Percentiles rank a stretch among this genome's conserved stretches.
These are phyloP conservation scores for Drosophila nikananu DNA, from an alignment of 1,140 invertebrate genomes.

Conservation along the genomic window DNA sequence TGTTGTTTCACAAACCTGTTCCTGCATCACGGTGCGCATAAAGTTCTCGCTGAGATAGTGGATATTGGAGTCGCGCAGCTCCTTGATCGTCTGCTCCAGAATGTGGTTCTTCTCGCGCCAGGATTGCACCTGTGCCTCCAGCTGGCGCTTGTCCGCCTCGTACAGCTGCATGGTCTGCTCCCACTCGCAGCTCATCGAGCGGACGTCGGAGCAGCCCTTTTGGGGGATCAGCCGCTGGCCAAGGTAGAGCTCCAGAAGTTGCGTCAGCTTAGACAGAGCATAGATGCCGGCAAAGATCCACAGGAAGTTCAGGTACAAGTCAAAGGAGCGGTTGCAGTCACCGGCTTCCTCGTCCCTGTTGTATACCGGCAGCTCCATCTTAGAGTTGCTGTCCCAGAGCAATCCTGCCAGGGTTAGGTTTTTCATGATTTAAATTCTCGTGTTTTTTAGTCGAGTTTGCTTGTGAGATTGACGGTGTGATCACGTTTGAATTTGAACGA, in stretches of 20 bases:
- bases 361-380: not conserved
- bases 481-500: slow-evolving; percentile 25
- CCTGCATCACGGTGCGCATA: slow-evolving; percentile 57
- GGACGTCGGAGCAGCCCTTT: slow-evolving; percentile 36
- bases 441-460: slow-evolving; percentile 17
- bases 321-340: slow-evolving; percentile 20
- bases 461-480: slow-evolving; percentile 20
- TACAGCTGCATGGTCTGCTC: slow-evolving; percentile 54
- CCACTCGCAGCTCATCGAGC: slow-evolving; percentile 52
- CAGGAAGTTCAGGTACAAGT: slow-evolving; percentile 60
- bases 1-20: slow-evolving; percentile 32
- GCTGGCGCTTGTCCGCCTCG: slow-evolving; percentile 49
- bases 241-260: slow-evolving; percentile 52
- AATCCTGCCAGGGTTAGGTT: slow-evolving; percentile 34
- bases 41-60: slow-evolving; percentile 69
- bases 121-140: slow-evolving; percentile 38
- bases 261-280: slow-evolving; percentile 51
- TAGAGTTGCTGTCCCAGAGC: slow-evolving; percentile 28
- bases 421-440: slow-evolving; percentile 9
- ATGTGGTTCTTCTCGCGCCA: slow-evolving; percentile 57
- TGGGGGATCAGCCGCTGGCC: slow-evolving; percentile 32
- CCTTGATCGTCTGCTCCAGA: slow-evolving; percentile 52
- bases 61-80: slow-evolving; percentile 64
- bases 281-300: slow-evolving; percentile 66
- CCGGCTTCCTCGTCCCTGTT: not conserved